phyloP scores from a whole-genome alignment of 2,888 invertebrate species.

The Phengaris alcon region DNA sequence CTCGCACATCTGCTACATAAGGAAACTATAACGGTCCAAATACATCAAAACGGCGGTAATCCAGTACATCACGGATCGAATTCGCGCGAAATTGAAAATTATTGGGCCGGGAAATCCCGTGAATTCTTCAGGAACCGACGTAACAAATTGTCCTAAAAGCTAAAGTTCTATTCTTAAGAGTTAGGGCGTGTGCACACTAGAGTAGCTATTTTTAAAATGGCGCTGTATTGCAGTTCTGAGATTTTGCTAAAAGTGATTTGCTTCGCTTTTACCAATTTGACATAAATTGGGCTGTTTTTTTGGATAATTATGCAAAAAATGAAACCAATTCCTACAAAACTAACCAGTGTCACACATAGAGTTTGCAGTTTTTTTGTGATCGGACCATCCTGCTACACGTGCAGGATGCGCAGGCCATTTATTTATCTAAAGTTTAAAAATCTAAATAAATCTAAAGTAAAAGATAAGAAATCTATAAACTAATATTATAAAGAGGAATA shows the following conservation, averaged over 20 bases:
- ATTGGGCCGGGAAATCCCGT: constrained; percentile 24
- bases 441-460: too few species aligned
- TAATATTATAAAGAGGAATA: too few species aligned
- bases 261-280: too few species aligned
- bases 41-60: constrained; percentile 23
- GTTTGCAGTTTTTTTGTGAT: too few species aligned
- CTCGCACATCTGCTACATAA: background rate
- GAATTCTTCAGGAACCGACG: constrained; percentile 28
- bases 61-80: constrained; percentile 16
- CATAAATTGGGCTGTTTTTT: too few species aligned
- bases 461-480: too few species aligned
- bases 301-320: too few species aligned
- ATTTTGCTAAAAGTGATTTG: background rate
- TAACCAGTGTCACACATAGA: too few species aligned
- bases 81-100: constrained; percentile 27
- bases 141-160: constrained; percentile 31
- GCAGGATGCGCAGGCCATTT: too few species aligned
- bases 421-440: too few species aligned
- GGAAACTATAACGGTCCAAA: constrained; percentile 3
- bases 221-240: background rate
- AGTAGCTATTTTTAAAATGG: background rate
- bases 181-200: constrained; percentile 28
- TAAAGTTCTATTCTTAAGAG: constrained; percentile 33
- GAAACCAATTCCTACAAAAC: too few species aligned
- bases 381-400: too few species aligned